Evolutionary conservation across 2,888 invertebrate genomes (phyloP), one percentile per base, ranked within the genome.

Genomic region (Agrochola lota): DNA sequence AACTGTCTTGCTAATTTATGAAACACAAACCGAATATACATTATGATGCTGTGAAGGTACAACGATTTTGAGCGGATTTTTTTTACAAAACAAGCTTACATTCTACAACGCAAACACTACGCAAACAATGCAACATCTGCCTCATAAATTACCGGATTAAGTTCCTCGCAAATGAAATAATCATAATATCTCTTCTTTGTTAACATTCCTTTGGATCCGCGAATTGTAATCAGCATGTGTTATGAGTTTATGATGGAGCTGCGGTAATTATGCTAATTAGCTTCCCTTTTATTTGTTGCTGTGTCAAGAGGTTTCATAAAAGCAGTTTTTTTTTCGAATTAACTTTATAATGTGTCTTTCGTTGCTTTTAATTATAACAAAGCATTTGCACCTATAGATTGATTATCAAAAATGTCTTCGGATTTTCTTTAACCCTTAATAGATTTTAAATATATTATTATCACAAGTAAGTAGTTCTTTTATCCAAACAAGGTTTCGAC

Each of bases 241-340:
- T 85, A 77, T n/a, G n/a, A n/a, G n/a, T n/a, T n/a, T n/a, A n/a
- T 84, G 74, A 76, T 78, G 69, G 71, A 73, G 69, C 57, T 67
- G 69, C 69, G 67, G 75, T 89, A 88, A 89, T 87, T 88, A 89
- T n/a, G 81, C 80, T 89, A 87, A 89, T 89, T 88, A 88, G 80
- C 72, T 78, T 75, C 59, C 73, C 52, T 78, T 83, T 73, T 73
- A 78, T 77, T 83, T 63, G 30, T 78, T 63, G n/a, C 62, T 9
- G 11, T 35, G 55, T 68, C 30, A 71, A 62, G 60, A 78, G 30
- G 11, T 62, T 78, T 80, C 17, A 40, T 30, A 15, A 43, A 6
- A 52, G 17, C 17, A 3, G 5, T 15, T 74, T 43, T 74, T 43
- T 78, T 84, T 76, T 46, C 3, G 5, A 71, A 57, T 62, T 52